Conservation (phyloP, 2,113 vertebrate species). For the Passer montanus region DNA sequence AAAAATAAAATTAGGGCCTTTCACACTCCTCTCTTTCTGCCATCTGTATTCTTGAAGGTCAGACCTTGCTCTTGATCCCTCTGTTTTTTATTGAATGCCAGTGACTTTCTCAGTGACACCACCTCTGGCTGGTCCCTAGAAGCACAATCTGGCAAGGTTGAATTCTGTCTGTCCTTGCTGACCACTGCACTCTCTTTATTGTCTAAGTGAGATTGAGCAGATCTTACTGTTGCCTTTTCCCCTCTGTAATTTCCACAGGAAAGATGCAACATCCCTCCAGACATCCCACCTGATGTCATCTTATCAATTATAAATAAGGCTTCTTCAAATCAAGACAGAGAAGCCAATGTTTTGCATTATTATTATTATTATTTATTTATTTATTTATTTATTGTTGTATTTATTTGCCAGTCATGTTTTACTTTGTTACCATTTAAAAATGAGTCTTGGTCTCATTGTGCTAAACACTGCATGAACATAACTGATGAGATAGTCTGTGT, state of each 20-base stretch:
- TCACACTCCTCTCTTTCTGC: neutral
- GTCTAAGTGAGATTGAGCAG: neutral
- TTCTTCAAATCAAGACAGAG: neutral
- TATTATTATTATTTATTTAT: too few relatives aligned
- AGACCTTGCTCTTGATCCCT: rapidly evolving
- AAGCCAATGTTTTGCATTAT: neutral
- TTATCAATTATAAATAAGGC: neutral
- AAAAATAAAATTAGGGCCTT: neutral
- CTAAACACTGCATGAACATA: neutral
- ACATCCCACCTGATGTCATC: neutral
- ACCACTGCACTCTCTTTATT: neutral
- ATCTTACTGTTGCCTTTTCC: neutral
- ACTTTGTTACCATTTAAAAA: neutral
- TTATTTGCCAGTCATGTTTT: neutral
- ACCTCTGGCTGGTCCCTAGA: neutral
- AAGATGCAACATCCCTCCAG: neutral
- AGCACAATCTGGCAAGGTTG: neutral
- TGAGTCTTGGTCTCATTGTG: neutral
- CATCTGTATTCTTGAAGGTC: neutral
- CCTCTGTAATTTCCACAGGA: neutral
- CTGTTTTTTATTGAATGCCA: neutral
- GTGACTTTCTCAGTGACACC: neutral
- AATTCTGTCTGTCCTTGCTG: neutral
- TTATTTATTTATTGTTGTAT: neutral
- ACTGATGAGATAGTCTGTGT: neutral